Conservation (phyloP, 2,797 vertebrate genomes). For the Tympanoctomys barrerae region DNA sequence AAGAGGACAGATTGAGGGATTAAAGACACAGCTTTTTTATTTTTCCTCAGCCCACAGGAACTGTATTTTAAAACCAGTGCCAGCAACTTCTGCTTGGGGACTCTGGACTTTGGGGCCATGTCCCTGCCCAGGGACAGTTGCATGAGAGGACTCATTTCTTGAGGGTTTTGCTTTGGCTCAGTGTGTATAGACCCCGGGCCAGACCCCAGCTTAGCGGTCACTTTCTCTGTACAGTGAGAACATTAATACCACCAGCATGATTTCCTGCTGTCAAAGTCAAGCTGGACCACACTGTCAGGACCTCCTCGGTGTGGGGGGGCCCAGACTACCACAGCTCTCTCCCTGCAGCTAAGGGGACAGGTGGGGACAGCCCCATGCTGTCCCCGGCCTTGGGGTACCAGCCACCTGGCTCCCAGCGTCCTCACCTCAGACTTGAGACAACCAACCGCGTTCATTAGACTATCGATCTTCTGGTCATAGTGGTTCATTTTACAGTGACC, state of each 20-base stretch:
- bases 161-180: background rate
- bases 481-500: constrained; percentile 91
- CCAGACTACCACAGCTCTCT: background rate
- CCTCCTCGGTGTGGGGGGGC: background rate
- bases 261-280: background rate
- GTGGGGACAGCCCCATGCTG: background rate
- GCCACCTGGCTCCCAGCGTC: background rate
- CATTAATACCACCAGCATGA: background rate
- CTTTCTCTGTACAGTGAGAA: background rate
- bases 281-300: background rate
- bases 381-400: constrained; percentile 61
- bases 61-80: background rate
- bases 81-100: background rate
- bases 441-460: constrained; percentile 92
- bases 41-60: too few species aligned
- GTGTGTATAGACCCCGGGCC: background rate
- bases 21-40: background rate
- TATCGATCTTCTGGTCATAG: constrained; percentile 95
- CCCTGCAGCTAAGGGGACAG: background rate
- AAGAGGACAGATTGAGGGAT: accelerated
- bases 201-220: background rate
- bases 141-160: background rate
- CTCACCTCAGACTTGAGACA: constrained; percentile 94
- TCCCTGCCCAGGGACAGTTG: background rate
- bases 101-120: background rate